Percentiles rank a stretch among this genome's conserved stretches.
Conservation (phyloP, 1,140 invertebrate genomes). For the Hyles vespertilio region DNA sequence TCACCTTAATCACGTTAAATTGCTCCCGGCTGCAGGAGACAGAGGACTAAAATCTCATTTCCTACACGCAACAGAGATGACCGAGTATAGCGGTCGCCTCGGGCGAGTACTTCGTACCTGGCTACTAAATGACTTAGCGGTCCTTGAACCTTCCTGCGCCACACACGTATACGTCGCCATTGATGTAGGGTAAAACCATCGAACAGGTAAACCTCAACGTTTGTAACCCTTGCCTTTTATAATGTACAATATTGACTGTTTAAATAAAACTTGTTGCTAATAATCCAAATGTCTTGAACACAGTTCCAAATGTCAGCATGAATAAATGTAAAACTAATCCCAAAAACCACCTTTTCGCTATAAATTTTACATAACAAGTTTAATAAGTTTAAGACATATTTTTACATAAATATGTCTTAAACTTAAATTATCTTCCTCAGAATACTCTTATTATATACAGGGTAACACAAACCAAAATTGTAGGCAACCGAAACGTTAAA, state of each 20-base stretch:
- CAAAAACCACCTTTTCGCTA: background rate
- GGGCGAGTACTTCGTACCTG: slow-evolving; percentile 32
- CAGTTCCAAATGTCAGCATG: slow-evolving; percentile 5
- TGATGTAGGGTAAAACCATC: slow-evolving; percentile 21
- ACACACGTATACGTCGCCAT: slow-evolving; percentile 11
- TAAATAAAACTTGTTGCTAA: background rate
- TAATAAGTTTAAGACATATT: slow-evolving; percentile 4
- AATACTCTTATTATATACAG: background rate
- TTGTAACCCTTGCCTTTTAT: background rate
- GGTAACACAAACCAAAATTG: no score
- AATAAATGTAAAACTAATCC: no score
- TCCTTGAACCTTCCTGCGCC: slow-evolving; percentile 32
- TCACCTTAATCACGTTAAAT: slow-evolving; percentile 7
- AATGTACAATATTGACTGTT: background rate
- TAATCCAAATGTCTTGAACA: slow-evolving; percentile 1
- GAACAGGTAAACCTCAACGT: slow-evolving; percentile 3
- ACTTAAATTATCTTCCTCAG: background rate
- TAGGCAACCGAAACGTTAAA: no score
- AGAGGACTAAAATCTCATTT: slow-evolving; percentile 31
- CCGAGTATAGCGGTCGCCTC: slow-evolving; percentile 19
- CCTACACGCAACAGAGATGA: slow-evolving; percentile 33
- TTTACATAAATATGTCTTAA: slow-evolving; percentile 5
- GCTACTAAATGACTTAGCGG: slow-evolving; percentile 38
- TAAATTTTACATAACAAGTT: slow-evolving; percentile 4
- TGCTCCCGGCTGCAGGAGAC: slow-evolving; percentile 15